Base-by-base conservation (phyloP, 2,797 vertebrate species). In the Siniperca obscura region DNA sequence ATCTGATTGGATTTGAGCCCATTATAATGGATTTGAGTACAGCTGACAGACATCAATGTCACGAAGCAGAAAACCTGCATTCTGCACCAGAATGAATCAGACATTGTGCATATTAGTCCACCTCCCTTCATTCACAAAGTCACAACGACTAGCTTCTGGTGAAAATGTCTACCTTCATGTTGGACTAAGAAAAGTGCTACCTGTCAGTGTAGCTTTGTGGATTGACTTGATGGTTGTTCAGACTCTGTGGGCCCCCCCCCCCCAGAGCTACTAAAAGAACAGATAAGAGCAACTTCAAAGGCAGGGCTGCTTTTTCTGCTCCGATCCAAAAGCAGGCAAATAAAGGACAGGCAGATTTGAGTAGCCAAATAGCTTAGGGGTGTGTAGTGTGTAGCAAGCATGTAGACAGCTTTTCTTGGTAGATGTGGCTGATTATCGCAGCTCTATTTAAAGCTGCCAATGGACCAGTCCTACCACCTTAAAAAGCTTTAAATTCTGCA, bases 271-370 rank as follows among this genome's bases (percentile, higher is more conserved):
- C 79, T 75, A 74, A 81, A 73, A 83, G 72, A 81, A 76, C 67
- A 74, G 85, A 86, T 91, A 81, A 90, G 83, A 90, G 80, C 40
- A 50, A 85, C 87, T 93, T 90, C 86, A 92, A 92, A 93, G 87
- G 67, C 10, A n/a, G 14, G 55, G 53, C 74, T 65, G 76, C 48
- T 60, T 77, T 76, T 74, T 66, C 69, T 74, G 56, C 83, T 74
- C n/a, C 5, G 2, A 73, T 78, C 83, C 57, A 78, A 76, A 77
- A 66, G 82, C 68, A 82, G 70, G 75, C 82, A 86, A 91, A 90
- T 89, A 78, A 88, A 87, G 83, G 78, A 80, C 83, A 8, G 78
- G 67, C 14, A 57, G 75, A 89, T 89, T 83, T 71, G 64, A 81
- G 81, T 78, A 74, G 86, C 83, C 76, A 86, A 89, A 91, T 85